These are phyloP conservation scores for Halcyon chelicuti DNA, from an alignment of 2,797 vertebrate genomes.

Conservation along the genomic window DNA sequence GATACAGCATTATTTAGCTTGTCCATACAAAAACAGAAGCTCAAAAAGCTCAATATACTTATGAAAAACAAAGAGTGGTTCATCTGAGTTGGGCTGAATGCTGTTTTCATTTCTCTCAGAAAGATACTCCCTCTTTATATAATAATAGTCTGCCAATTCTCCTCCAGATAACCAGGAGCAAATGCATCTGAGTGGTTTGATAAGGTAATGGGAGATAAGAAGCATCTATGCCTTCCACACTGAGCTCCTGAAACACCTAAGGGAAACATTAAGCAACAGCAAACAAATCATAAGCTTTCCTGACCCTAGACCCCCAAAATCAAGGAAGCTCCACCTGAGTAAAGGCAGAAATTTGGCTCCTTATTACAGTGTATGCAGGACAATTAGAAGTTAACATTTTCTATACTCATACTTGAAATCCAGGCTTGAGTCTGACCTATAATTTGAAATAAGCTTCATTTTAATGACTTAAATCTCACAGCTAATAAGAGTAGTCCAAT, in stretches of 20 bases:
- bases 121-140: background rate
- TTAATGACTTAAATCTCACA: slow-evolving; percentile 57
- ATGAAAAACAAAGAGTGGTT: background rate
- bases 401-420: background rate
- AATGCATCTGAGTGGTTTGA: background rate
- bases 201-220: slow-evolving; percentile 39
- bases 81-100: background rate
- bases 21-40: background rate
- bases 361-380: background rate
- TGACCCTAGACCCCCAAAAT: background rate
- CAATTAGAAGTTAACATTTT: slow-evolving; percentile 26
- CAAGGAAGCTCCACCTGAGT: background rate
- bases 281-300: slow-evolving; percentile 11
- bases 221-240: background rate
- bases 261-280: background rate
- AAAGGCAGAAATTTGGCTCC: background rate
- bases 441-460: slow-evolving; percentile 33
- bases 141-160: slow-evolving; percentile 4
- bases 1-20: background rate
- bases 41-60: background rate
- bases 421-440: slow-evolving; percentile 23
- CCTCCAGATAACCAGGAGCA: background rate
- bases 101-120: background rate
- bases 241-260: background rate
- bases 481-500: slow-evolving; percentile 49